phyloP scores from a whole-genome alignment of 2,113 vertebrate genomes.

The Larimichthys polyactis region DNA sequence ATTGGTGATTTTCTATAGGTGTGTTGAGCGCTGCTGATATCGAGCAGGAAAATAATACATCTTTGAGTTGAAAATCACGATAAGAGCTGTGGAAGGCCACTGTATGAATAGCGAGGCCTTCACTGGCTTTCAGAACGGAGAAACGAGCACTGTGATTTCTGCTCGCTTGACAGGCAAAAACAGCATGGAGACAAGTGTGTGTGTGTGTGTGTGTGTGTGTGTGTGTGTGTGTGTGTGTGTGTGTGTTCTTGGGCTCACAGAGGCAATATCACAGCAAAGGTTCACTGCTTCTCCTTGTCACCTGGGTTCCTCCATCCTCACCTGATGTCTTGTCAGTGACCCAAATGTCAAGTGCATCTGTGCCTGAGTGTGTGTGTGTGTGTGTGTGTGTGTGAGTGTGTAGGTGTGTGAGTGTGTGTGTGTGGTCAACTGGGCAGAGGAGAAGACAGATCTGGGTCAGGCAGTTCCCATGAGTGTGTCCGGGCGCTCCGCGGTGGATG shows the following conservation, averaged over 20 bases:
- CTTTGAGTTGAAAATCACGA: constrained; percentile 15
- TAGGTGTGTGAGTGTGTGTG: constrained; percentile 40
- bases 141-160: constrained; percentile 30
- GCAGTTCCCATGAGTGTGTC: constrained; percentile 78
- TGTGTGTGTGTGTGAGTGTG: constrained; percentile 28
- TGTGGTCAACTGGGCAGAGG: constrained; percentile 71
- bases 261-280: constrained; percentile 73
- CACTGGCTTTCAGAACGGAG: constrained; percentile 34
- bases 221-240: constrained; percentile 21
- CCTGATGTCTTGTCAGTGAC: constrained; percentile 81
- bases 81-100: constrained; percentile 31
- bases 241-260: constrained; percentile 44
- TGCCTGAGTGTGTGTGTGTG: constrained; percentile 41
- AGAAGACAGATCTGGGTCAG: constrained; percentile 81
- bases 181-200: constrained; percentile 34
- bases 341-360: constrained; percentile 80
- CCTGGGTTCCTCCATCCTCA: constrained; percentile 78
- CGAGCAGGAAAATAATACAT: constrained; percentile 22
- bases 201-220: constrained; percentile 32
- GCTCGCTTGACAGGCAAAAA: constrained; percentile 59
- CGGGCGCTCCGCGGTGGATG: constrained; percentile 57
- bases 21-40: not conserved
- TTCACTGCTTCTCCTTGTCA: constrained; percentile 80
- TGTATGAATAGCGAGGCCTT: constrained; percentile 43
- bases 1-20: constrained; percentile 29